Conservation (phyloP, 2,797 vertebrate species). For the Phaenicophaeus curvirostris region DNA sequence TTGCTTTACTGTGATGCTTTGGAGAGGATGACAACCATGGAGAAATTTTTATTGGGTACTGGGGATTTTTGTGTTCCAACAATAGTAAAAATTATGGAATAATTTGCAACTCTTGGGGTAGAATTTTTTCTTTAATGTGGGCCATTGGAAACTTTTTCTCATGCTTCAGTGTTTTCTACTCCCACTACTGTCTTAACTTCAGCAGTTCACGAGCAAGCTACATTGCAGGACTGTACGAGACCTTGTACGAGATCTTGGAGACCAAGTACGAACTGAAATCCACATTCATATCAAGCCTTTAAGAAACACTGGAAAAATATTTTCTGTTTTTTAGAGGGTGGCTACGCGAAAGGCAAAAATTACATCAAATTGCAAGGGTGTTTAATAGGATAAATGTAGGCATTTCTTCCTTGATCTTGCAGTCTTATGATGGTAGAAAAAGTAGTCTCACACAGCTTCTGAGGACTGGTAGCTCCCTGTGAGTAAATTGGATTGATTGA, state of each 20-base stretch:
- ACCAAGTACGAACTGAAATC: constrained; percentile 15
- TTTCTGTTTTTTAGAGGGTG: background rate
- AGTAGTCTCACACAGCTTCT: background rate
- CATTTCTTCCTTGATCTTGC: constrained; percentile 7
- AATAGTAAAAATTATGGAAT: background rate
- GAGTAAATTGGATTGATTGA: background rate
- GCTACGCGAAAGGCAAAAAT: background rate
- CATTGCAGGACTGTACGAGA: background rate
- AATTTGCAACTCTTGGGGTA: background rate
- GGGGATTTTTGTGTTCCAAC: background rate
- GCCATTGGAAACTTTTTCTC: background rate
- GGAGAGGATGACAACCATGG: background rate
- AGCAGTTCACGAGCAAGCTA: background rate
- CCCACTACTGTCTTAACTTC: constrained; percentile 53
- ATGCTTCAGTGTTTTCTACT: constrained; percentile 37
- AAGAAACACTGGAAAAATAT: background rate
- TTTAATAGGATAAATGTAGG: background rate
- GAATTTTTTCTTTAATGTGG: background rate
- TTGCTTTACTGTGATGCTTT: background rate
- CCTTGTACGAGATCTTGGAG: background rate
- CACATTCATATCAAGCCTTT: background rate
- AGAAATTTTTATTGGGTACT: background rate
- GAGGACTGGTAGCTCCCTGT: background rate
- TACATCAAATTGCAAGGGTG: background rate
- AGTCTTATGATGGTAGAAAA: background rate